Evolutionary conservation across 2,113 vertebrate genomes (phyloP).

Genomic region (Campylomormyrus numenius): DNA sequence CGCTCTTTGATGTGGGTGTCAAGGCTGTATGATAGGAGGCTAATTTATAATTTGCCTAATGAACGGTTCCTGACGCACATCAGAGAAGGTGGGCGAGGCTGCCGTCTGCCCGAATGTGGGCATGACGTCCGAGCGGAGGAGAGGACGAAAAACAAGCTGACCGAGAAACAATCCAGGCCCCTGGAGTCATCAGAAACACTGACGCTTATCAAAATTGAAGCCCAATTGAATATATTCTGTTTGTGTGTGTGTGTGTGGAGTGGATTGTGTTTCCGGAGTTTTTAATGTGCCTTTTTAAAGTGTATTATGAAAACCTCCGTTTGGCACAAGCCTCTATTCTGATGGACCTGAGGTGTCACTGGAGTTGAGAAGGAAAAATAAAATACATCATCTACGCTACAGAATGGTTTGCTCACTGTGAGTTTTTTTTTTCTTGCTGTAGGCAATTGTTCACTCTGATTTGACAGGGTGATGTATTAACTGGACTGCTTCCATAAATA

Average conservation of each 20-base stretch:
- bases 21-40: not conserved
- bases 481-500: not conserved
- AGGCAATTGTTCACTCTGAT: not conserved
- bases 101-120: not conserved
- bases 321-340: slow-evolving; percentile 2
- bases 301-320: not conserved
- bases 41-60: not conserved
- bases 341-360: not conserved
- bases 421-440: not conserved
- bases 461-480: slow-evolving; percentile 13
- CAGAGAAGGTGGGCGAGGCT: not conserved
- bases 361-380: not conserved
- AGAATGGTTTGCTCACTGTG: not conserved
- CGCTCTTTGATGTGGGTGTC: not conserved
- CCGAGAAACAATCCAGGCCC: not conserved
- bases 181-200: not conserved
- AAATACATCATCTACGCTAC: not conserved
- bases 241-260: not conserved
- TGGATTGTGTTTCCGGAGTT: not conserved
- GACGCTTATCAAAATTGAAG: not conserved
- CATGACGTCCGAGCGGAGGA: not conserved
- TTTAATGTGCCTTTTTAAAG: not conserved
- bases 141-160: not conserved
- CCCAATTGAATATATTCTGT: not conserved
- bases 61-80: not conserved